Percentiles rank a stretch among this genome's conserved stretches.
phyloP scores from a whole-genome alignment of 2,888 invertebrate species.

The Amaurobius ferox region DNA sequence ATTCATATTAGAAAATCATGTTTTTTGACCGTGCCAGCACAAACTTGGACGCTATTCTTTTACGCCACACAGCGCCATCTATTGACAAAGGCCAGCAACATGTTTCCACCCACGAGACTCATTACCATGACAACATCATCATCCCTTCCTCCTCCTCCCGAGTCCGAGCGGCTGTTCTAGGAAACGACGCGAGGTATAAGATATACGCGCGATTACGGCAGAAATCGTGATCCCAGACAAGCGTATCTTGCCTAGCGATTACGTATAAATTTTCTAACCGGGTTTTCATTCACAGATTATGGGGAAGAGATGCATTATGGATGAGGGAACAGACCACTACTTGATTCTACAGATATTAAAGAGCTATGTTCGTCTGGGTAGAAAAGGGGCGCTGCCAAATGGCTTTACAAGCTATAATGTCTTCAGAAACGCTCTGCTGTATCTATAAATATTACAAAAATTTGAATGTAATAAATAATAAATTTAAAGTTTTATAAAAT shows the following conservation, averaged over 20 bases:
- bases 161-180: not conserved
- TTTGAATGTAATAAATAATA: no score
- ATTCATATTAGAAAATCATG: no score
- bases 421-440: no score
- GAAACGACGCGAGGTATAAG: not conserved
- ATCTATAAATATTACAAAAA: no score
- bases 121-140: slow-evolving; percentile 46
- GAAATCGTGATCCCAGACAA: slow-evolving; percentile 17
- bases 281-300: slow-evolving; percentile 35
- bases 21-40: no score
- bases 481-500: no score
- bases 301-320: slow-evolving; percentile 42
- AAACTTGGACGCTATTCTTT: no score
- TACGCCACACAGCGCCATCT: slow-evolving; percentile 48
- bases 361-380: no score
- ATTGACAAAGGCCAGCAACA: slow-evolving; percentile 11
- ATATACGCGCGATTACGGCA: not conserved
- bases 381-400: no score
- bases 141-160: not conserved
- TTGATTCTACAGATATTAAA: no score
- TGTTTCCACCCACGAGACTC: not conserved
- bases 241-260: slow-evolving; percentile 49
- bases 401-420: no score
- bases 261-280: slow-evolving; percentile 54
- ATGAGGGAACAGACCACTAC: no score